These are phyloP conservation scores for Microcebus ravelobensis DNA, from an alignment of 2,113 vertebrate genomes.

Conservation along the genomic window DNA sequence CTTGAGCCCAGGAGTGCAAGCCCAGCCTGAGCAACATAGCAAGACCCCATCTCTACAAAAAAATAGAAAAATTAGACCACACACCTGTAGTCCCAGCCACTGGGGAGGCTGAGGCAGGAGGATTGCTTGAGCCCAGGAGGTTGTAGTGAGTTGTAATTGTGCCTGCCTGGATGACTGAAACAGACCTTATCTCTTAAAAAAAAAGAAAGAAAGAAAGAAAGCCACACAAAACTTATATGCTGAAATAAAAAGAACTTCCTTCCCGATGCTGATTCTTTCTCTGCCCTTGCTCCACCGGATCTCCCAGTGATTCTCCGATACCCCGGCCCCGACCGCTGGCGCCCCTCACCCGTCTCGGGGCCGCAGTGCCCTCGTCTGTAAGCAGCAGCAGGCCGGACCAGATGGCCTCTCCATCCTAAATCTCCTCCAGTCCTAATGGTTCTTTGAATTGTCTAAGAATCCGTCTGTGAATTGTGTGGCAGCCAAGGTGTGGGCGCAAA, in stretches of 20 bases:
- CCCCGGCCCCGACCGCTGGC: fast-evolving
- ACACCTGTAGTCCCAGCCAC: too few species aligned
- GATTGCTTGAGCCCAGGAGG: too few species aligned
- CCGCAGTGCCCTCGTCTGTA: background rate
- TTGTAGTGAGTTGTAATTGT: too few species aligned
- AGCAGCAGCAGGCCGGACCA: background rate
- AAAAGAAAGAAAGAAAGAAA: too few species aligned
- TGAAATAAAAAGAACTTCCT: background rate
- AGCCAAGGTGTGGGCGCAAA: background rate
- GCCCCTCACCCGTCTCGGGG: background rate
- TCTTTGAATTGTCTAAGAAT: background rate
- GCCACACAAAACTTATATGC: background rate
- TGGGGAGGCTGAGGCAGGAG: too few species aligned
- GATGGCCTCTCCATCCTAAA: background rate
- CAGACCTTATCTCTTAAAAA: too few species aligned
- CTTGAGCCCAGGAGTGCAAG: too few species aligned
- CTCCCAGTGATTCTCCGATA: background rate
- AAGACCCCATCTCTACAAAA: too few species aligned
- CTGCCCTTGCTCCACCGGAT: background rate
- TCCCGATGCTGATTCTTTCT: background rate
- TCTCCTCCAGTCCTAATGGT: background rate
- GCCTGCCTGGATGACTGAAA: too few species aligned
- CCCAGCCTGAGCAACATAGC: too few species aligned
- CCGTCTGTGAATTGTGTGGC: background rate
- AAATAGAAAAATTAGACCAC: too few species aligned